These are phyloP conservation scores for Phalacrocorax aristotelis DNA, from an alignment of 2,113 vertebrate genomes.

Conservation along the genomic window DNA sequence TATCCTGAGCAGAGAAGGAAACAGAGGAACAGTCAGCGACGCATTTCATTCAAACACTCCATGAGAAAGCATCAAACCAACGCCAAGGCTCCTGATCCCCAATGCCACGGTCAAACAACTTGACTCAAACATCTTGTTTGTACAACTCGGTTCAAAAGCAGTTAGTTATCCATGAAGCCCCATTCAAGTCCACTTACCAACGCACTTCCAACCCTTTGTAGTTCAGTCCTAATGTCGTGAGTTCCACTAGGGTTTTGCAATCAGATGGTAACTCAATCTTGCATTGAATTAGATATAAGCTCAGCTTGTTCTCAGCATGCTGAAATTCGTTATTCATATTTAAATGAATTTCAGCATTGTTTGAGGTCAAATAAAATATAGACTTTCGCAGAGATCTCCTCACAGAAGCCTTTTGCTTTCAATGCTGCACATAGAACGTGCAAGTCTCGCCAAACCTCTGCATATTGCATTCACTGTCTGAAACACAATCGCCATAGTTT, in stretches of 20 bases:
- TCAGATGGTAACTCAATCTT: background rate
- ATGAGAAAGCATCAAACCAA: background rate
- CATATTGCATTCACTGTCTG: rapidly evolving
- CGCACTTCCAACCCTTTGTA: background rate
- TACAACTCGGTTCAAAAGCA: background rate
- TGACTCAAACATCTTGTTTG: background rate
- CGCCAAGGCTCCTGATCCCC: background rate
- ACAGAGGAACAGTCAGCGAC: background rate
- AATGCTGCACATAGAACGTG: rapidly evolving
- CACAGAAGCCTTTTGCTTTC: background rate
- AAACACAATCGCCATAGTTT: background rate
- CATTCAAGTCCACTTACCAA: background rate
- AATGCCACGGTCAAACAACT: background rate
- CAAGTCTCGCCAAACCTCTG: background rate
- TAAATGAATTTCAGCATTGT: background rate
- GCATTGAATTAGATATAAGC: background rate
- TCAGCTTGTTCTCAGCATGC: background rate
- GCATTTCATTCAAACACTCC: background rate
- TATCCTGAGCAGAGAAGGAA: background rate
- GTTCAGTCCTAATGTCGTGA: background rate
- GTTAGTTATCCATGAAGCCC: background rate
- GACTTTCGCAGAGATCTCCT: background rate
- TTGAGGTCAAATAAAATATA: background rate
- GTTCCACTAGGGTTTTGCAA: background rate
- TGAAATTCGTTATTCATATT: background rate